Base-by-base conservation (phyloP, 2,797 vertebrate genomes). In the Silurus lanzhouensis region DNA sequence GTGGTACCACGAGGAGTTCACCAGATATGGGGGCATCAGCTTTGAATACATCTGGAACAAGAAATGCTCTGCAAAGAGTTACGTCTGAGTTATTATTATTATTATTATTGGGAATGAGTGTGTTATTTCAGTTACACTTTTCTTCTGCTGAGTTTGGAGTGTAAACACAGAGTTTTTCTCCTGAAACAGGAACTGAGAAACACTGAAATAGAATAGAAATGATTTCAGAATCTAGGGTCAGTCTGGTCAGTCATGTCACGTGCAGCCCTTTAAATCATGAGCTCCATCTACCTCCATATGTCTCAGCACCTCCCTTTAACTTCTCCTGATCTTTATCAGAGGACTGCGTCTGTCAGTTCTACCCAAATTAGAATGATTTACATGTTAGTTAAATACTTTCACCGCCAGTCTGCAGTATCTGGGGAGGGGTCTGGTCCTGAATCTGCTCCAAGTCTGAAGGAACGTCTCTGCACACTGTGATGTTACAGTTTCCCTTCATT, bases 1-100 rank as follows among this genome's bases (percentile, higher is more conserved):
- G 72, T 76, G 92, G 93, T 92, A 93, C 0, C 89, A 93, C 3
- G 91, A 93, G 2, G 91, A 93, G 74, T 93, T 92, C 0, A 88
- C 88, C 87, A 92, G 83, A 81, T 90, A 93, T 15, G 89, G 25
- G 15, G 55, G 74, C 25, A 19, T 92, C 60, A 88, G 88, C 44
- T 90, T 91, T 75, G 88, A 89, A 72, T 89, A 88, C 85, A 84
- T 89, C 76, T 90, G 90, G 90, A 91, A 92, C 87, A 87, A 63
- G 44, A 89, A 89, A 61, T 81, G 86, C n/a, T 83, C 78, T 10
- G 22, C 46, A 31, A 86, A 83, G 83, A 88, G 92, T 92, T 85
- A n/a, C 20, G 64, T 83, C 0, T 0, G 48, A 57, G 7, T 76
- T 72, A 48, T 48, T 72, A 46, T 71, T 66, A 20, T 72, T 5